Conservation (phyloP, 2,797 vertebrate genomes). For the Phrynocephalus vlangalii region DNA sequence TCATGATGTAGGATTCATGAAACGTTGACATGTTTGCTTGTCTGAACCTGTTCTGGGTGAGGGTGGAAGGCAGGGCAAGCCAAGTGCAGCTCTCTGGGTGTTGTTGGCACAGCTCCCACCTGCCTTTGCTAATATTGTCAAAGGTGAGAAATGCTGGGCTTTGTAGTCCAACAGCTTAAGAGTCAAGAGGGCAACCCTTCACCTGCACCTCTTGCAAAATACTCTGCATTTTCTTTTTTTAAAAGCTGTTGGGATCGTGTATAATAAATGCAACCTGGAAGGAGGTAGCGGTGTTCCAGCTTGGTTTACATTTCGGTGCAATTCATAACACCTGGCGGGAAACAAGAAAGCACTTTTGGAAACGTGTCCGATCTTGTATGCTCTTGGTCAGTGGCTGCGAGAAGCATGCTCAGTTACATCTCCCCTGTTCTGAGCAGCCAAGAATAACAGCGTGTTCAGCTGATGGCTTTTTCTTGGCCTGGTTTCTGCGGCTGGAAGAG, state of each 20-base stretch:
- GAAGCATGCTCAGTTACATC: constrained; percentile 5
- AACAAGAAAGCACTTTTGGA: background rate
- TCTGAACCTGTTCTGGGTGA: background rate
- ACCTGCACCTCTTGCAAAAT: background rate
- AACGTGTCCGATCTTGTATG: constrained; percentile 19
- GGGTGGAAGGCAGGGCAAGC: too few species aligned
- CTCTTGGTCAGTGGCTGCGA: constrained; percentile 7
- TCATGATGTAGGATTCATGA: background rate
- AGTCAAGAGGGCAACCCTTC: too few species aligned
- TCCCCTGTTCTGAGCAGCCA: constrained; percentile 15
- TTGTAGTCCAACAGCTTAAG: too few species aligned
- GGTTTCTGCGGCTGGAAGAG: background rate
- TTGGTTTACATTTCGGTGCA: constrained; percentile 16
- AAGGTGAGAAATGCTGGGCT: too few species aligned
- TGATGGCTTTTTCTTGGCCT: background rate
- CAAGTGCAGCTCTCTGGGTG: too few species aligned
- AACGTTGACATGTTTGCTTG: background rate
- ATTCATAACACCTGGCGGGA: background rate
- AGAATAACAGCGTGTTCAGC: constrained; percentile 1
- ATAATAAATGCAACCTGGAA: constrained; percentile 19
- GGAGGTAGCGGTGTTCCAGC: background rate
- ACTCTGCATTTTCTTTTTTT: background rate
- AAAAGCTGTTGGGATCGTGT: background rate
- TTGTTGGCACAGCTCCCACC: too few species aligned
- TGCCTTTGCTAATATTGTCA: too few species aligned